Conservation (phyloP, 2,888 invertebrate species). For the Caenorhabditis auriculariae region DNA sequence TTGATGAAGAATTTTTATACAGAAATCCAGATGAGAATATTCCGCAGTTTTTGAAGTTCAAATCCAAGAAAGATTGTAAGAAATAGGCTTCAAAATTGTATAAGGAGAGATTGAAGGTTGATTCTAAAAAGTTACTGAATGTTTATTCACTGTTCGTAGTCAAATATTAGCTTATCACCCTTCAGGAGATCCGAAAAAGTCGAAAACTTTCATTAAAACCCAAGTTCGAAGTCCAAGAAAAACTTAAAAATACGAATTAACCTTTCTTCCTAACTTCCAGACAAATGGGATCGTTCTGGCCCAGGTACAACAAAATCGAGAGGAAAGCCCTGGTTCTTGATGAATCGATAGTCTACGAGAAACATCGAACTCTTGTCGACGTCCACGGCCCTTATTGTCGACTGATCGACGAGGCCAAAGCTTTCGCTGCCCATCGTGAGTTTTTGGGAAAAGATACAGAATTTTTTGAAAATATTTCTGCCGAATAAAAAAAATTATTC, state of each 20-base stretch:
- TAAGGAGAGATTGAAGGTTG: no score
- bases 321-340: constrained; percentile 55
- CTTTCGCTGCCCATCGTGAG: no score
- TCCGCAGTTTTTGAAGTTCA: no score
- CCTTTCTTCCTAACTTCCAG: constrained; percentile 18
- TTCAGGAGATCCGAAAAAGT: background rate
- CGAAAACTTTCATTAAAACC: background rate
- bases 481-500: no score
- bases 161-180: background rate
- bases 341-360: constrained; percentile 38
- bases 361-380: constrained; percentile 51
- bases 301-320: constrained; percentile 57
- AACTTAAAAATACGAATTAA: background rate
- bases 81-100: no score
- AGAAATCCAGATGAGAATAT: no score
- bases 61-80: no score
- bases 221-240: no score
- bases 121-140: no score
- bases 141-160: background rate
- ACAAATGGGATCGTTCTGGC: constrained; percentile 50
- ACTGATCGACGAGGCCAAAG: constrained; percentile 56
- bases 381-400: constrained; percentile 57
- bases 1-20: no score
- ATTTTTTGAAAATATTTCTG: no score
- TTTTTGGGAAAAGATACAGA: no score